Evolutionary conservation across 2,113 vertebrate genomes (phyloP).

Genomic region (Apteryx mantelli): DNA sequence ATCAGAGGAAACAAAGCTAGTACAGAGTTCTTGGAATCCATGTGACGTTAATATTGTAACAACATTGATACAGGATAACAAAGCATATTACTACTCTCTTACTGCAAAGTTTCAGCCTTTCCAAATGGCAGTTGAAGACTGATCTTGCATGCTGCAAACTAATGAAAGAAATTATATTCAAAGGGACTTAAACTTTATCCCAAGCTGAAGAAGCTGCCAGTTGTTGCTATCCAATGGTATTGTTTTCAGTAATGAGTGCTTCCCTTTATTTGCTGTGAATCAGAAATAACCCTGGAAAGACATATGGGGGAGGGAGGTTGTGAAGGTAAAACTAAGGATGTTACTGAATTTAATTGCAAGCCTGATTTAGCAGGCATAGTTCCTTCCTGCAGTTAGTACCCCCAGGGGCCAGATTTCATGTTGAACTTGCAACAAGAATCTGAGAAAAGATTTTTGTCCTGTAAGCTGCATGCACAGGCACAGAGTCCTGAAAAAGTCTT

Average conservation of each 20-base stretch:
- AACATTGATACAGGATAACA: neutral
- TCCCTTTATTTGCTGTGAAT: neutral
- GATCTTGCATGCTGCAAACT: neutral
- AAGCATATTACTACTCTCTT: neutral
- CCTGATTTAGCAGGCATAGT: neutral
- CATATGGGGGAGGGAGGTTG: neutral
- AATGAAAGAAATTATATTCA: neutral
- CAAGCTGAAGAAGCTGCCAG: neutral
- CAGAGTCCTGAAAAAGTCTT: rapidly evolving
- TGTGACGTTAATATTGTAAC: neutral
- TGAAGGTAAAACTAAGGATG: neutral
- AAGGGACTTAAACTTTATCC: neutral
- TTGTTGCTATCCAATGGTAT: neutral
- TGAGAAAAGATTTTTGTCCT: neutral
- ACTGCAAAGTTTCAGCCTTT: neutral
- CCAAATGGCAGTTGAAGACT: neutral
- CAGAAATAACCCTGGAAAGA: neutral
- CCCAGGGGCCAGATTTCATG: neutral
- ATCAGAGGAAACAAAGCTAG: neutral
- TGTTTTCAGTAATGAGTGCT: neutral
- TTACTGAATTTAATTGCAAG: neutral
- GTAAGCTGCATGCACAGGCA: neutral
- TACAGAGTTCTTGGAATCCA: neutral
- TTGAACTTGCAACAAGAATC: neutral
- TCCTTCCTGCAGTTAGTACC: neutral